These are phyloP conservation scores for Alosa alosa DNA, from an alignment of 2,113 vertebrate species.

Conservation along the genomic window DNA sequence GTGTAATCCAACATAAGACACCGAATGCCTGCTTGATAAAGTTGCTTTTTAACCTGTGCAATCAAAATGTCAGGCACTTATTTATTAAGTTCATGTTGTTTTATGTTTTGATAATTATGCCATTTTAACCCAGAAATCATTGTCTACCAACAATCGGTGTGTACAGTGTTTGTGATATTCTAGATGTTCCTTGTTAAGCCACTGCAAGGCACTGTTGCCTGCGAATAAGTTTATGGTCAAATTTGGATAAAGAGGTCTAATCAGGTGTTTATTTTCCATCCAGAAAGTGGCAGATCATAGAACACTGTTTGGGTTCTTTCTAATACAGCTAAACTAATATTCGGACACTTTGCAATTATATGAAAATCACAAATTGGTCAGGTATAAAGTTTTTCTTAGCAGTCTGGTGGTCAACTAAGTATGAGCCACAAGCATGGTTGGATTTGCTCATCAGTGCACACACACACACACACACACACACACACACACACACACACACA, in stretches of 20 bases:
- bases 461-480: conserved; percentile 13
- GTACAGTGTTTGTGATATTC: neutral
- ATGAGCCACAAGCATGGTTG: neutral
- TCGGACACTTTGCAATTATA: neutral
- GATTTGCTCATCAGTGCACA: neutral
- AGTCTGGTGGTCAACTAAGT: neutral
- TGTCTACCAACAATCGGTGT: neutral
- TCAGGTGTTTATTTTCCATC: neutral
- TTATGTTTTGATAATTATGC: neutral
- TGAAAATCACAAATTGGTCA: neutral
- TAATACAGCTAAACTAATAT: neutral
- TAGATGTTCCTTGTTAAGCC: conserved; percentile 43
- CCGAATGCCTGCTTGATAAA: neutral
- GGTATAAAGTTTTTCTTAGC: neutral
- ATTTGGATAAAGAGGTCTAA: neutral
- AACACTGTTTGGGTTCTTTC: neutral
- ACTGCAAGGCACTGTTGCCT: conserved; percentile 67
- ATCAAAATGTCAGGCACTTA: neutral
- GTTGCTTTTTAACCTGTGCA: neutral
- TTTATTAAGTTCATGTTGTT: neutral
- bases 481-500: conserved; percentile 22
- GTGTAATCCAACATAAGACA: neutral
- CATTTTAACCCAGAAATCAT: neutral
- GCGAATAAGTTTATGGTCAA: conserved; percentile 21
- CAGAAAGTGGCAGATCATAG: neutral